Evolutionary conservation across 2,113 vertebrate species (phyloP).

Genomic region (Taxidea taxus): DNA sequence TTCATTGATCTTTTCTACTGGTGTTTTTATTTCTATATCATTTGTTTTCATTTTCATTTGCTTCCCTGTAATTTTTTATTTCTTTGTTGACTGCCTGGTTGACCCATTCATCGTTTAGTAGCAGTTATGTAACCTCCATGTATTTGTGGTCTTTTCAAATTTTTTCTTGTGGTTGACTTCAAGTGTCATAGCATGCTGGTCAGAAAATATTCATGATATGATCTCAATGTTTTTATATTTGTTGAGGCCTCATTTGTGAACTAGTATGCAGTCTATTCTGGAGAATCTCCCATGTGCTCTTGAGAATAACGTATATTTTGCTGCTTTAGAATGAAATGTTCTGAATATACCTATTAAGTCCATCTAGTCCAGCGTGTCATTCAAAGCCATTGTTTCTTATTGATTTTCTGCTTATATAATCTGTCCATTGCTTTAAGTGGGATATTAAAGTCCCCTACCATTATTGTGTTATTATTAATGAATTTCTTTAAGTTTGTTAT

Average conservation of each 20-base stretch:
- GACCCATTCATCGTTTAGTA: neutral
- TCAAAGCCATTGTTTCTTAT: neutral
- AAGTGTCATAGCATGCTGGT: neutral
- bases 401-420: neutral
- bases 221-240: neutral
- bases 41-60: neutral
- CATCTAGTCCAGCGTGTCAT: neutral
- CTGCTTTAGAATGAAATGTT: neutral
- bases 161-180: neutral
- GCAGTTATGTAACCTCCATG: neutral
- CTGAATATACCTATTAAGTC: neutral
- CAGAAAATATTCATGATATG: neutral
- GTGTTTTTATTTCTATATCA: neutral
- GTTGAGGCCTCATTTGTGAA: neutral
- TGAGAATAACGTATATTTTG: neutral
- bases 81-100: neutral
- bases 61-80: neutral
- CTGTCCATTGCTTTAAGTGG: neutral
- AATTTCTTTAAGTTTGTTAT: neutral
- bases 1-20: neutral
- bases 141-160: neutral
- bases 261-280: neutral
- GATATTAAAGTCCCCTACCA: neutral
- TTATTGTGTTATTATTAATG: neutral
- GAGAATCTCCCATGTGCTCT: neutral